A percentile compares a stretch with the other conserved stretches of the same genome.
Conservation (phyloP, 2,113 vertebrate genomes). For the Vombatus ursinus region DNA sequence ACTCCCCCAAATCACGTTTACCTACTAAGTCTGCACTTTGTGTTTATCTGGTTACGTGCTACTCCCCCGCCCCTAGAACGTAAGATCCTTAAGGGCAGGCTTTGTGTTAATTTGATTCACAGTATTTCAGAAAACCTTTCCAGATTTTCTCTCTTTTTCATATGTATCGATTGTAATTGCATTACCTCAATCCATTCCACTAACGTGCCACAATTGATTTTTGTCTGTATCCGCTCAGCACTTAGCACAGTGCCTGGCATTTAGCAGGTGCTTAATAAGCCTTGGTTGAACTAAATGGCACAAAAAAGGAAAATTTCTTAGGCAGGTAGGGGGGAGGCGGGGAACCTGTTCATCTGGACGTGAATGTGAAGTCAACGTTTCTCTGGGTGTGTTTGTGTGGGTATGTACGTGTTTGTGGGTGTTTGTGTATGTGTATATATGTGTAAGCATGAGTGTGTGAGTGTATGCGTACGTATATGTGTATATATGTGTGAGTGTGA, state of each 20-base stretch:
- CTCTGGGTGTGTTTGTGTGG: background rate
- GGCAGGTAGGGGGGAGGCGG: background rate
- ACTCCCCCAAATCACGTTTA: background rate
- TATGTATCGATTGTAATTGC: background rate
- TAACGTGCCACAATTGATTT: background rate
- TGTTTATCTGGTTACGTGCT: background rate
- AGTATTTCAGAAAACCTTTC: background rate
- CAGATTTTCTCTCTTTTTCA: background rate
- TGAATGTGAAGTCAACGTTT: background rate
- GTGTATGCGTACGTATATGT: no score
- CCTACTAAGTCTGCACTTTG: background rate
- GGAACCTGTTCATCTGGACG: background rate
- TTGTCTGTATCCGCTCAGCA: background rate
- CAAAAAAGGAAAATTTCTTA: background rate
- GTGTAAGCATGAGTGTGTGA: no score
- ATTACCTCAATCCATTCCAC: background rate
- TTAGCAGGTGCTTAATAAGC: background rate
- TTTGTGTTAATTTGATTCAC: background rate
- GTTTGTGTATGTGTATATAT: no score
- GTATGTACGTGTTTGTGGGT: no score
- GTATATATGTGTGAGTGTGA: no score
- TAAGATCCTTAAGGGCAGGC: background rate
- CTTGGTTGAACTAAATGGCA: background rate
- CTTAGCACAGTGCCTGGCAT: background rate
- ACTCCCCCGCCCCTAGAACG: background rate